Base-by-base conservation (phyloP, 1,140 invertebrate species). In the Telenomus remus region DNA sequence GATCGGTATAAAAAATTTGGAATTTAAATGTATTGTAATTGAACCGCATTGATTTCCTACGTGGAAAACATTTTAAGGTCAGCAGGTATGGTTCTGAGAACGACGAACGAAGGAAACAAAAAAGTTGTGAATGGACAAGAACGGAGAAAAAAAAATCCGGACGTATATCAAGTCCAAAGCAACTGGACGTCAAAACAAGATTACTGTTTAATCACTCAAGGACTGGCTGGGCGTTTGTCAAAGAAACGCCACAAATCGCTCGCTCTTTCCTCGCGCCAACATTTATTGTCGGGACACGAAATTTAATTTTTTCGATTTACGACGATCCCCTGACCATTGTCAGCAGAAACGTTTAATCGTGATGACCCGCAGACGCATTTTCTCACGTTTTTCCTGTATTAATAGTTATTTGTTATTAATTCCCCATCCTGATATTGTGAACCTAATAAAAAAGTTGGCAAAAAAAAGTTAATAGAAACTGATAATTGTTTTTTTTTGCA, bases 131-230 rank as follows among this genome's bases (percentile, higher is more conserved):
- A 27, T 27, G 19, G 19, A n/a, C n/a, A n/a, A n/a, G n/a, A n/a
- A n/a, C n/a, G 19, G 19, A 27, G n/a, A n/a, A n/a, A n/a, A 50
- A 71, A 39, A 54, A 53, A 53, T 46, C 15, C 53, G 48, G 13
- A n/a, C 48, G 46, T 73, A 60, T 55, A 60, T 65, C 61, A 73
- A 50, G 12, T 50, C 37, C 55, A 49, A 64, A 54, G 60, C 60
- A 64, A 47, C 56, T 27, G 19, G 35, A 66, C 57, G 71, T 74
- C 71, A 74, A 74, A 74, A 61, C 71, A 74, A 66, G 60, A 59
- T 74, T 56, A 56, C 13, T 51, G 56, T 66, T 74, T 66, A 74
- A 74, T 74, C 71, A 66, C 56, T 66, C 63, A 74, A 65, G 54
- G 60, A 73, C 61, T 11, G n/a, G 34, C 48, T 48, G 60, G n/a